Base-by-base conservation (phyloP, 1,140 invertebrate genomes). In the Drosophila ogumai region DNA sequence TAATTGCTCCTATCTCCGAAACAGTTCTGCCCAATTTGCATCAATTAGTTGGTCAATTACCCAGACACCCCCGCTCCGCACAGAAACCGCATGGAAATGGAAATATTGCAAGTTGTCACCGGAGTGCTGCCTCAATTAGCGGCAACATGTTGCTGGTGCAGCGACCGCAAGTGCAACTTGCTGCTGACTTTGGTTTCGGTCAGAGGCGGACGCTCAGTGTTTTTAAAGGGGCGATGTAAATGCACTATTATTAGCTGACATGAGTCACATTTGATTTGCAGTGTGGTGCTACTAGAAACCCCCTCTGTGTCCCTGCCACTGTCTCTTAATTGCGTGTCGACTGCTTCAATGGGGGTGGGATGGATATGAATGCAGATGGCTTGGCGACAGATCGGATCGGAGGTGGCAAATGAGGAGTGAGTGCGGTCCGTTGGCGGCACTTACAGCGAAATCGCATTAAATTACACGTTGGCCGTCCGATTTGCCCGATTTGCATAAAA, bases 401-500 rank as follows among this genome's bases (percentile, higher is more conserved):
- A 73, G 69, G 69, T 59, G 69, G 43, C 54, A 59, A 72, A 41
- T 59, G 54, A 44, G 67, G 44, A 50, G 36, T 15, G 64, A 60
- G 74, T 41, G 44, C 49, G 32, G 56, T 61, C 63, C 57, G 81
- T 75, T 80, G 78, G 77, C 67, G 67, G 66, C 31, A 54, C 78
- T 78, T 87, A 85, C 77, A 79, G 43, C 68, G 68, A 74, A 84
- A 88, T 80, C 76, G 85, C 80, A 87, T 90, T 87, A 84, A 87
- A 80, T 88, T 80, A 57, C 84, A 77, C 64, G 46, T 69, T 75
- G 67, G 84, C 63, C 50, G 61, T 71, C 47, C 82, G 75, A 87
- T 87, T 86, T 59, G 64, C 36, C 25, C 38, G 67, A 50, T 80
- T 68, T 81, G 79, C 75, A 79, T 79, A 66, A 71, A 77, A 88